Percentiles rank a stretch among this genome's conserved stretches.
Conservation (phyloP, 2,888 invertebrate genomes). For the Diplolepis rosae region DNA sequence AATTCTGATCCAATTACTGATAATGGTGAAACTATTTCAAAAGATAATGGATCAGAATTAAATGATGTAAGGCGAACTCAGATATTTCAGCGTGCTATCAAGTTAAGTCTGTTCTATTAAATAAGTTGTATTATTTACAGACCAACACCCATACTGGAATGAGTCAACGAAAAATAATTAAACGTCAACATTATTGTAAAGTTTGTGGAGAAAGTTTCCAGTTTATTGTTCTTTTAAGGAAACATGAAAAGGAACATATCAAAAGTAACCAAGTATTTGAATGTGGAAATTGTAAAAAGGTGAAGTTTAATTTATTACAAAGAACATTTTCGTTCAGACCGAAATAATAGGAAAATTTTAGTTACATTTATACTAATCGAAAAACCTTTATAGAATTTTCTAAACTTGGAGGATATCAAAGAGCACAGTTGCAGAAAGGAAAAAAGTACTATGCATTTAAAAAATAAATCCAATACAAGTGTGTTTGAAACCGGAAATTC, state of each 20-base stretch:
- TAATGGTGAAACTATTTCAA: constrained; percentile 33
- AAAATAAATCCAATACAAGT: constrained; percentile 26
- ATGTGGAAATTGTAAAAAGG: constrained; percentile 55
- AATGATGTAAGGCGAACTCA: constrained; percentile 45
- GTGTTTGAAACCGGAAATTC: not conserved
- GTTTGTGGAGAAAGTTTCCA: constrained; percentile 68
- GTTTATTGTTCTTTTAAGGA: constrained; percentile 61
- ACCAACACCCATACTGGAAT: not conserved
- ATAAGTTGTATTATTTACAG: not conserved
- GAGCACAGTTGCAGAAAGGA: constrained; percentile 44
- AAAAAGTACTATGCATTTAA: constrained; percentile 37
- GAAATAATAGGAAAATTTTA: not conserved
- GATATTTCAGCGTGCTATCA: too few relatives aligned
- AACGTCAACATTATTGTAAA: constrained; percentile 65
- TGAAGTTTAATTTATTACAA: constrained; percentile 36
- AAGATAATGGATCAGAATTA: constrained; percentile 31
- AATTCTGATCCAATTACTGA: not conserved
- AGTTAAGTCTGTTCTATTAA: too few relatives aligned
- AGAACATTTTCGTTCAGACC: constrained; percentile 8
- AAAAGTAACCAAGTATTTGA: constrained; percentile 45
- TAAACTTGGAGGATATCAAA: constrained; percentile 47
- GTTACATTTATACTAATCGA: constrained; percentile 5
- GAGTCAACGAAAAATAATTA: constrained; percentile 50
- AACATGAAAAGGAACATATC: constrained; percentile 62
- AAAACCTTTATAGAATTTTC: constrained; percentile 45